These are phyloP conservation scores for Danaus melanippus DNA, from an alignment of 1,140 invertebrate genomes.

Conservation along the genomic window DNA sequence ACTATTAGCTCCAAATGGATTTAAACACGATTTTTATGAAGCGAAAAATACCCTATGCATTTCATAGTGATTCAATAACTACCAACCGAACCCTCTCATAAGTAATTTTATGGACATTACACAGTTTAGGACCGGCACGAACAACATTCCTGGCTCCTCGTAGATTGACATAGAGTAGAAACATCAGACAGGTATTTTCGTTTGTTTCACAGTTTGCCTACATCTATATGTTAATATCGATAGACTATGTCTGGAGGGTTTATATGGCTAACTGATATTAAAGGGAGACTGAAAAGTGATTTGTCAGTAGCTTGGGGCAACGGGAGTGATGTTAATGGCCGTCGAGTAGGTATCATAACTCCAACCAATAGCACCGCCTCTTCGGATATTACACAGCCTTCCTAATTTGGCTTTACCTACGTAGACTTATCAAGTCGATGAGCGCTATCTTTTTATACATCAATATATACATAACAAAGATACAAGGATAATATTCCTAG, in stretches of 20 bases:
- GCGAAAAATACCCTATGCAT: slow-evolving; percentile 60
- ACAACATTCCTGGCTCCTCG: slow-evolving; percentile 38
- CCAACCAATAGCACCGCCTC: slow-evolving; percentile 44
- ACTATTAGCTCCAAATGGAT: slow-evolving; percentile 36
- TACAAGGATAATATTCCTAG: too few relatives aligned
- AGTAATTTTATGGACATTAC: slow-evolving; percentile 57
- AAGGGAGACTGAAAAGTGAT: slow-evolving; percentile 39
- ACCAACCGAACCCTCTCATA: slow-evolving; percentile 37
- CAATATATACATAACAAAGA: too few relatives aligned
- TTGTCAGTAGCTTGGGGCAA: slow-evolving; percentile 42
- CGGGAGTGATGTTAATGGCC: slow-evolving; percentile 50
- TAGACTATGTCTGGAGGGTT: slow-evolving; percentile 8
- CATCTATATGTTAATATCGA: too few relatives aligned
- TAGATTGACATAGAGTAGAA: slow-evolving; percentile 25
- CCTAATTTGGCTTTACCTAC: background rate
- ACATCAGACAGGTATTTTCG: background rate
- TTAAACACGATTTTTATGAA: slow-evolving; percentile 28
- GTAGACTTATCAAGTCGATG: too few relatives aligned
- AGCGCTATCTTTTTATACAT: too few relatives aligned
- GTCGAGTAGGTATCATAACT: slow-evolving; percentile 43
- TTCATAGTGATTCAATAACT: slow-evolving; percentile 56
- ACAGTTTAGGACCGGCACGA: slow-evolving; percentile 25
- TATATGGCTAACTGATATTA: slow-evolving; percentile 14
- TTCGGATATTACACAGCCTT: slow-evolving; percentile 22
- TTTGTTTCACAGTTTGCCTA: too few relatives aligned